phyloP scores from a whole-genome alignment of 2,888 invertebrate genomes.

The Lasius fuliginosus region DNA sequence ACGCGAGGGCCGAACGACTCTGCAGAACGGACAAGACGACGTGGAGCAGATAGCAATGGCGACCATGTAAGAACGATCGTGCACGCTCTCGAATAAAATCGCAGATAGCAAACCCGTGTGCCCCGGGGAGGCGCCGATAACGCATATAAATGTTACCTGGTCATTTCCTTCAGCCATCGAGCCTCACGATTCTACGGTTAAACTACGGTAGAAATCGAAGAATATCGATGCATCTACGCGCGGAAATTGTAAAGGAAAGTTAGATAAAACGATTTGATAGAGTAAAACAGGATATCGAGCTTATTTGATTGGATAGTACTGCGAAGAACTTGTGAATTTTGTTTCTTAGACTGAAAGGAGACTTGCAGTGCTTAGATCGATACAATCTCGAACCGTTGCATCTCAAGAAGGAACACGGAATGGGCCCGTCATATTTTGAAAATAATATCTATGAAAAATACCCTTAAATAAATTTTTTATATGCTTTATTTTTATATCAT shows the following conservation, averaged over 20 bases:
- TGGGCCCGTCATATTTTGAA: not conserved
- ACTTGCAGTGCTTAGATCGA: not conserved
- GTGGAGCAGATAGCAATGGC: constrained; percentile 41
- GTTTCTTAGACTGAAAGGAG: not conserved
- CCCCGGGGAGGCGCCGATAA: constrained; percentile 38
- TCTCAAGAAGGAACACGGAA: not conserved
- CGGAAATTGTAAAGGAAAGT: constrained; percentile 29
- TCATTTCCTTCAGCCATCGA: constrained; percentile 38
- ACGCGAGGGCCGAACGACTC: constrained; percentile 29
- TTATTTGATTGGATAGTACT: not conserved
- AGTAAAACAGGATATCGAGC: not conserved
- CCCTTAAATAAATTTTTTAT: constrained; percentile 11
- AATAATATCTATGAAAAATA: constrained; percentile 28
- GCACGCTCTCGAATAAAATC: constrained; percentile 50
- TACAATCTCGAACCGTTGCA: not conserved
- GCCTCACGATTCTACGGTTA: not conserved
- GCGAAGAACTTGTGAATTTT: not conserved
- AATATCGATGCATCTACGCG: constrained; percentile 18
- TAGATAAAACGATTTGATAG: constrained; percentile 1
- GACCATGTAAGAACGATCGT: constrained; percentile 41
- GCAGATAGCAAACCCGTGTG: constrained; percentile 34
- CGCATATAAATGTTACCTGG: constrained; percentile 39
- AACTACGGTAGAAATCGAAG: constrained; percentile 26
- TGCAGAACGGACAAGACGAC: constrained; percentile 37
- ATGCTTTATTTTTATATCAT: not conserved